Conservation (phyloP, 2,888 invertebrate species). For the Hirtodrosophila histrioides region DNA sequence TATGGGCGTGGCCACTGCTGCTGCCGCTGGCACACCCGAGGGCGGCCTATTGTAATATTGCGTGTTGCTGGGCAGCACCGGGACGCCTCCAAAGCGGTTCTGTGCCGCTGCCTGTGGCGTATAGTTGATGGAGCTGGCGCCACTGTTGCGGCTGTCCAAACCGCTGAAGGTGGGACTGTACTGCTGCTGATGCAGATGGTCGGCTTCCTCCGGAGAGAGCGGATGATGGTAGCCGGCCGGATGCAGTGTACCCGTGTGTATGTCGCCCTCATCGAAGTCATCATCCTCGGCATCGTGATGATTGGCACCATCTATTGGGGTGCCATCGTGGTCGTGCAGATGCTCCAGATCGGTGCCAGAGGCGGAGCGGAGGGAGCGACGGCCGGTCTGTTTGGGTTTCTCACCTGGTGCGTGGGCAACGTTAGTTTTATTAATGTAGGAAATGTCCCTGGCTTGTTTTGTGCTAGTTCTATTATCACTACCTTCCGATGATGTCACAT, state of each 20-base stretch:
- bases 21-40: conserved; percentile 59
- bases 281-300: conserved; percentile 55
- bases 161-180: conserved; percentile 84
- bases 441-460: conserved; percentile 87
- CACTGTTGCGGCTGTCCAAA: conserved; percentile 82
- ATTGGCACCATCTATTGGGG: conserved; percentile 39
- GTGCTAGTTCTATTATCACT: conserved; percentile 87
- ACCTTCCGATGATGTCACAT: conserved; percentile 87
- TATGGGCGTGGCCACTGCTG: conserved; percentile 47
- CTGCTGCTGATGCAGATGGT: conserved; percentile 70
- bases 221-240: conserved; percentile 78
- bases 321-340: conserved; percentile 51
- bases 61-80: conserved; percentile 82
- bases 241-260: conserved; percentile 65
- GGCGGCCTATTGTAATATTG: conserved; percentile 81
- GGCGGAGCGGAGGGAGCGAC: conserved; percentile 85
- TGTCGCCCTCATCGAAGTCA: conserved; percentile 66
- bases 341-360: conserved; percentile 82
- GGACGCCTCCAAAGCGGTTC: conserved; percentile 83
- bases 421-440: conserved; percentile 85
- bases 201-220: conserved; percentile 76
- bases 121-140: conserved; percentile 79
- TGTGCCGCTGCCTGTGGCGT: conserved; percentile 73
- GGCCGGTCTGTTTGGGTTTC: conserved; percentile 86
- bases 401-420: conserved; percentile 82